Percentiles rank a stretch among this genome's conserved stretches.
These are phyloP conservation scores for Drosophila differens DNA, from an alignment of 2,888 invertebrate species.

Conservation along the genomic window DNA sequence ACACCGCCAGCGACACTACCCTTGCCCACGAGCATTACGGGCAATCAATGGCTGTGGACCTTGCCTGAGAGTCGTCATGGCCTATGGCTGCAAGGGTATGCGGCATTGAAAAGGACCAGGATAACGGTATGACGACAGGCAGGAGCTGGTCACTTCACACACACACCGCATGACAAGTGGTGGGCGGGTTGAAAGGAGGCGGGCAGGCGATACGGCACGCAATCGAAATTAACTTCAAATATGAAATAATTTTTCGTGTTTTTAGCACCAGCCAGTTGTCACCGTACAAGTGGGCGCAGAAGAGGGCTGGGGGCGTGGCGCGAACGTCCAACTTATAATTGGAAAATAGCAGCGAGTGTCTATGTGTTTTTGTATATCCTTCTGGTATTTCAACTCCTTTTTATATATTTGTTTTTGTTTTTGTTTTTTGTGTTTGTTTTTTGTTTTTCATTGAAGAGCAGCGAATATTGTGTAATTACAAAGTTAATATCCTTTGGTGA, in stretches of 20 bases:
- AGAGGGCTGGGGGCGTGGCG: constrained; percentile 55
- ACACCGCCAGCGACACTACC: constrained; percentile 23
- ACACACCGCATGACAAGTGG: neutral
- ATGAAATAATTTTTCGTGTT: constrained; percentile 79
- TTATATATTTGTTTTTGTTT: neutral
- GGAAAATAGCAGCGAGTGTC: constrained; percentile 65
- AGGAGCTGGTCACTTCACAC: constrained; percentile 42
- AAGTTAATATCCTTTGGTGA: constrained; percentile 82
- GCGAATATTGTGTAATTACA: constrained; percentile 81
- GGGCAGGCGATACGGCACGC: constrained; percentile 75
- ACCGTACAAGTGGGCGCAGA: constrained; percentile 53
- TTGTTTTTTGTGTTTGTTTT: neutral
- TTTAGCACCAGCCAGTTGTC: constrained; percentile 69
- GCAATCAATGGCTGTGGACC: neutral
- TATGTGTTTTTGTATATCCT: constrained; percentile 34
- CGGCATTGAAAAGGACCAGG: constrained; percentile 22
- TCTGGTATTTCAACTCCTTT: neutral
- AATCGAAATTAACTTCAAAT: constrained; percentile 85
- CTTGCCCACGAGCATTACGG: constrained; percentile 6
- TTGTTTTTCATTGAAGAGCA: constrained; percentile 44
- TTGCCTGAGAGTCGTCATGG: neutral
- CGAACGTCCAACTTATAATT: constrained; percentile 76
- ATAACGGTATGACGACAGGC: constrained; percentile 46
- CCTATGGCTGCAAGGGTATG: neutral
- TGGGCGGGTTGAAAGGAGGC: constrained; percentile 23